phyloP scores from a whole-genome alignment of 2,888 invertebrate species.

The Chrysolina oricalcia region DNA sequence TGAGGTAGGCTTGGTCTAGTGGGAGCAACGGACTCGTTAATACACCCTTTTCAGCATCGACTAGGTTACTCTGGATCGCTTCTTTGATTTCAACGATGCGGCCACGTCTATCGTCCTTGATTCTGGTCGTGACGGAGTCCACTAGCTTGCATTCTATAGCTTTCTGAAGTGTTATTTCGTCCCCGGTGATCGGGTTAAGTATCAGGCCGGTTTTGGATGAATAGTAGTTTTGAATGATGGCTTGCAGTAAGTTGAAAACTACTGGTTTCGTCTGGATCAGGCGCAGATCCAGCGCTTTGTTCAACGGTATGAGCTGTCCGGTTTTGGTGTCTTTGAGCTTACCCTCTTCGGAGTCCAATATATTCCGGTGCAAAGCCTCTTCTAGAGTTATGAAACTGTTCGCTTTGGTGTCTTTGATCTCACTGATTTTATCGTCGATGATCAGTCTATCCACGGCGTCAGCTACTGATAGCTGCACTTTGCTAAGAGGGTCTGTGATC shows the following conservation, averaged over 20 bases:
- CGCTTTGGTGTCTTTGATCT: constrained; percentile 84
- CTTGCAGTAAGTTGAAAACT: constrained; percentile 82
- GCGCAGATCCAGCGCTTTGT: constrained; percentile 81
- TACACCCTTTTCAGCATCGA: constrained; percentile 82
- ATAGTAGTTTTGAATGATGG: constrained; percentile 85
- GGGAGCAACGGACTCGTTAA: constrained; percentile 81
- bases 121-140: constrained; percentile 81
- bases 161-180: constrained; percentile 82
- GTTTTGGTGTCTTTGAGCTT: constrained; percentile 83
- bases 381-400: constrained; percentile 83
- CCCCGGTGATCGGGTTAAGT: constrained; percentile 84
- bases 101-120: constrained; percentile 83
- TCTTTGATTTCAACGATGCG: constrained; percentile 79
- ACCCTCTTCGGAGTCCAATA: constrained; percentile 82
- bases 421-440: constrained; percentile 86
- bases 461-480: constrained; percentile 81
- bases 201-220: constrained; percentile 82
- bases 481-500: constrained; percentile 82
- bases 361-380: constrained; percentile 81
- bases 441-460: constrained; percentile 87
- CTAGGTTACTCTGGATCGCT: constrained; percentile 80
- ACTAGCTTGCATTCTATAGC: constrained; percentile 83
- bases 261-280: constrained; percentile 81
- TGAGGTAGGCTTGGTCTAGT: constrained; percentile 85
- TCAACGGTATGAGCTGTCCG: constrained; percentile 80